Evolutionary conservation across 2,797 vertebrate species (phyloP).

Genomic region (Rhinichthys osculus): DNA sequence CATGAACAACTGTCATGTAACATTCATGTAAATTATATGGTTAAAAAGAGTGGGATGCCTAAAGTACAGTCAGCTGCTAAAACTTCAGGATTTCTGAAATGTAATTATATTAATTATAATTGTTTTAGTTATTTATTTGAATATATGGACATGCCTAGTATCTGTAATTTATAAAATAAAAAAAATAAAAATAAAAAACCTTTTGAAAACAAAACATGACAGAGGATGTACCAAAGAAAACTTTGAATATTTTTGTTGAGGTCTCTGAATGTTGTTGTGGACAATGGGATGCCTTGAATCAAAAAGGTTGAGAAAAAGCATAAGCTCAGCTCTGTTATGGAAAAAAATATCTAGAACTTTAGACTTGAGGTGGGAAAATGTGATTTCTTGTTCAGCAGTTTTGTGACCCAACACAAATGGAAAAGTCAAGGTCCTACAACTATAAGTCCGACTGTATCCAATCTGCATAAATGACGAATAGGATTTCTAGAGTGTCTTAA

Average conservation of each 20-base stretch:
- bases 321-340: background rate
- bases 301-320: background rate
- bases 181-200: background rate
- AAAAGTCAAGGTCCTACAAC: background rate
- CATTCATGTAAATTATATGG: background rate
- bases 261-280: background rate
- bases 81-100: background rate
- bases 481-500: slow-evolving; percentile 1
- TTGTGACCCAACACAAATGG: background rate
- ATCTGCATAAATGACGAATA: slow-evolving; percentile 10
- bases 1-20: background rate
- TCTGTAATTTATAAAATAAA: too few species aligned
- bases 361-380: background rate
- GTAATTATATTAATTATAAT: background rate
- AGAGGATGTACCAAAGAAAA: background rate
- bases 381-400: background rate
- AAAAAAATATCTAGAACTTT: background rate
- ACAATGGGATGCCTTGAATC: background rate
- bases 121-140: background rate
- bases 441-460: background rate
- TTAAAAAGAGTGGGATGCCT: background rate
- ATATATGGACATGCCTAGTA: background rate
- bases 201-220: background rate
- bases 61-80: background rate
- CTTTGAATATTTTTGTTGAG: background rate